Base-by-base conservation (phyloP, 92 coral and sea anemone genomes). In the Parazoanthus darwini region DNA sequence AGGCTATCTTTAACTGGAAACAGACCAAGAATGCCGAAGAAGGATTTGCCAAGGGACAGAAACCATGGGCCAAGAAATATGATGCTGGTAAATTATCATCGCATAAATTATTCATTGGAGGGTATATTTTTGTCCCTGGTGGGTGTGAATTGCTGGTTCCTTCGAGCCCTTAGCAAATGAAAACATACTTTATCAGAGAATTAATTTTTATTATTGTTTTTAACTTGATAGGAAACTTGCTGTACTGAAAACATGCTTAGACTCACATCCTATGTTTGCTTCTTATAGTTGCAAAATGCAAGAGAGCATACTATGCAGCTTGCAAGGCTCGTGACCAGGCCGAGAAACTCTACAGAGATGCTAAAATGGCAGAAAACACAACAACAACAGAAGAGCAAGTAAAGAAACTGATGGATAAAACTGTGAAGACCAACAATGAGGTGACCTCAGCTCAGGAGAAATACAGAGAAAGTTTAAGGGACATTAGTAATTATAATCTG, bases 1-100 rank as follows among this genome's bases (percentile, higher is more conserved):
- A 96, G 89, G 92, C 98, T 23, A n/a, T 96, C 6, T 81, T 96
- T 73, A 96, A 92, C 86, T 96, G 94, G 93, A 96, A 94, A 81
- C 98, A 96, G 82, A 93, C 95, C 23, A 96, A 96, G 75, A 92
- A 50, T 80, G 95, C 98, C 8, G 98, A 96, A 77, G 98, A 94
- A 71, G 94, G 96, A 3, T 96, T 94, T 89, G 88, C 92, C 39
- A 96, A 94, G 66, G 98, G 96, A 4, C 98, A 96, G 66, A 96
- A 94, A 81, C 98, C 98, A 1, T 96, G 98, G 97, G 91, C 94
- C 10, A 93, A 90, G 72, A 93, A 90, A 58, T 91, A 90, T 8
- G 98, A 96, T 78, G 90, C 92, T 89, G 98, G 98, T 96, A 80
- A 36, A 22, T 42, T 5, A 16, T 8, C 51, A 48, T 75, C 37